Base-by-base conservation (phyloP, 2,888 invertebrate species). In the Apotomis betuletana region DNA sequence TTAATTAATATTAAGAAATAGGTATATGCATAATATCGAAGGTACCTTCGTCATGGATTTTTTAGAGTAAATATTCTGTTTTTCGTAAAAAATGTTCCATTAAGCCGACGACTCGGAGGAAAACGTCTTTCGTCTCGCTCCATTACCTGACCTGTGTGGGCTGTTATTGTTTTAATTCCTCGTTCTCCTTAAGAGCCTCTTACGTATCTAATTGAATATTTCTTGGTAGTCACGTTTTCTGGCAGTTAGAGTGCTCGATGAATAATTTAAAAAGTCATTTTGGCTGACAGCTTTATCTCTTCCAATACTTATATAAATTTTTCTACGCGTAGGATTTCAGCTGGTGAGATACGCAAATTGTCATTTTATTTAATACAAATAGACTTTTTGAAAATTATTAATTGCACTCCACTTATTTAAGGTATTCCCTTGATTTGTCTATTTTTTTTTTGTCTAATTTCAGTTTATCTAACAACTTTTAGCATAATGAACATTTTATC, bases 171-270 rank as follows among this genome's bases (percentile, higher is more conserved):
- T 83, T 77, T 77, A 76, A 78, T 80, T 76, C 69, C 64, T 75
- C 69, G 55, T 75, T 71, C 73, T 76, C 74, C 74, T 68, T 63
- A 77, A 79, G 75, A 79, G 79, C 78, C 79, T 81, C 84, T 83
- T 81, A 78, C 80, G 75, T 77, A 72, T 79, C 77, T 84, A 85
- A 84, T 85, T 84, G 80, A 83, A 85, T 83, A 84, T 83, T 81
- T 82, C 75, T 78, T 76, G 74, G 77, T 74, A 71, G 75, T 79
- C 79, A 54, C 72, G 69, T 76, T 74, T 77, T 76, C 78, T 75
- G 74, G 73, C 68, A 75, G 76, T 67, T 70, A 78, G 74, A 84
- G 80, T 83, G 78, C 78, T 77, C 74, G 73, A 78, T 85, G 82
- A 87, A 85, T 85, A 85, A 85, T 84, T 72, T 82, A 83, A 83